phyloP scores from a whole-genome alignment of 2,113 vertebrate genomes.

The Myotis lucifugus region DNA sequence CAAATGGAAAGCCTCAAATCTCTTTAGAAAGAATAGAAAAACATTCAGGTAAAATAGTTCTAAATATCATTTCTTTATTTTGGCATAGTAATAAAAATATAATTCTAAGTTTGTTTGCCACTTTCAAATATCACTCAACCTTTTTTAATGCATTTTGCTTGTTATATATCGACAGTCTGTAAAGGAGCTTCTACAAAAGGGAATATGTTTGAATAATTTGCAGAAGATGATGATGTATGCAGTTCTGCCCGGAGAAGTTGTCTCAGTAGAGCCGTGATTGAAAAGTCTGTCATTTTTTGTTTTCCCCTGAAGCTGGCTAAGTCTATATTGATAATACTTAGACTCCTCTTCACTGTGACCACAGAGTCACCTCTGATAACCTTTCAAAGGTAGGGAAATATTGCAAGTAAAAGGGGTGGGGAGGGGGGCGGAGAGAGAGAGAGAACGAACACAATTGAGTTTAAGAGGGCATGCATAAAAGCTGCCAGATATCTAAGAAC shows the following conservation, averaged over 20 bases:
- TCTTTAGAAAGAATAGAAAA: not conserved
- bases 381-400: conserved; percentile 12
- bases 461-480: not conserved
- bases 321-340: not conserved
- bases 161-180: not conserved
- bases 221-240: conserved; percentile 25
- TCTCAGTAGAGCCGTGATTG: not conserved
- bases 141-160: conserved; percentile 28
- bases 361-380: conserved; percentile 17
- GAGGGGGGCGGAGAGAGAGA: not conserved
- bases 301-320: conserved; percentile 6
- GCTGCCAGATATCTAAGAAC: not conserved
- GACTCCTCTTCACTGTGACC: not conserved
- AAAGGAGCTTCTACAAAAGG: conserved; percentile 55
- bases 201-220: conserved; percentile 50
- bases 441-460: not conserved
- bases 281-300: conserved; percentile 50
- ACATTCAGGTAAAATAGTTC: not conserved
- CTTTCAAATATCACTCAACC: not conserved
- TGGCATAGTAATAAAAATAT: not conserved
- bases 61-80: conserved; percentile 23
- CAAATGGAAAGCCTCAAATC: not conserved
- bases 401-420: not conserved
- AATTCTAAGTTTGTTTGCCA: conserved; percentile 31
- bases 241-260: not conserved